These are phyloP conservation scores for Chelonoidis abingdonii DNA, from an alignment of 2,113 vertebrate genomes.

Conservation along the genomic window DNA sequence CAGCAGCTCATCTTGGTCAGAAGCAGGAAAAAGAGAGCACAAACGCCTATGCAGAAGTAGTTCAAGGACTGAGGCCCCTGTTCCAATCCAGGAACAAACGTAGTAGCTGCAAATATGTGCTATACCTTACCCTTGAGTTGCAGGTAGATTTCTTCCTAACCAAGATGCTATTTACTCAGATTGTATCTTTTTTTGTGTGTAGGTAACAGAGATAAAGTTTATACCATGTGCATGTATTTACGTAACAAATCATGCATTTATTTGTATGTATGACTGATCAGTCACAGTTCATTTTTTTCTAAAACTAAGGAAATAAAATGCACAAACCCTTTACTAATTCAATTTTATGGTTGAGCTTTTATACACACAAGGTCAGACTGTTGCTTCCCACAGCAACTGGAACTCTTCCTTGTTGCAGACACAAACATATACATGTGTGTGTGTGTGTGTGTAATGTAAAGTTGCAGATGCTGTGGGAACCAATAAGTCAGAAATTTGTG, in stretches of 20 bases:
- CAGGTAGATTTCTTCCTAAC: background rate
- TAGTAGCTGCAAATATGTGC: background rate
- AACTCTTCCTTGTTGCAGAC: background rate
- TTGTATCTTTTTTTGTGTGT: background rate
- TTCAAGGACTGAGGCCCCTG: background rate
- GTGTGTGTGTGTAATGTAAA: background rate
- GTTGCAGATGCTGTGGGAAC: no score
- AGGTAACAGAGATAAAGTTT: background rate
- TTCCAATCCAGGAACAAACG: background rate
- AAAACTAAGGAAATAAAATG: background rate
- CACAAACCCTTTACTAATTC: background rate
- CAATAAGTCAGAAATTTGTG: background rate
- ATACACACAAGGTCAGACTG: background rate
- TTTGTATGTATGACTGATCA: background rate
- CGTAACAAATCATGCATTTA: fast-evolving
- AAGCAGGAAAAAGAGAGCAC: background rate
- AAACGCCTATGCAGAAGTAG: no score
- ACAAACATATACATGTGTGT: background rate
- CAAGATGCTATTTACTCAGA: background rate
- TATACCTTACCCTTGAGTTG: background rate
- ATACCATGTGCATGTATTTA: background rate
- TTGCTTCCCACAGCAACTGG: background rate
- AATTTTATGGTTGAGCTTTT: background rate
- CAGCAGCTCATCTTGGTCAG: background rate
- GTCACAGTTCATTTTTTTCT: background rate